phyloP scores from a whole-genome alignment of 2,797 vertebrate genomes.

The Diceros bicornis region DNA sequence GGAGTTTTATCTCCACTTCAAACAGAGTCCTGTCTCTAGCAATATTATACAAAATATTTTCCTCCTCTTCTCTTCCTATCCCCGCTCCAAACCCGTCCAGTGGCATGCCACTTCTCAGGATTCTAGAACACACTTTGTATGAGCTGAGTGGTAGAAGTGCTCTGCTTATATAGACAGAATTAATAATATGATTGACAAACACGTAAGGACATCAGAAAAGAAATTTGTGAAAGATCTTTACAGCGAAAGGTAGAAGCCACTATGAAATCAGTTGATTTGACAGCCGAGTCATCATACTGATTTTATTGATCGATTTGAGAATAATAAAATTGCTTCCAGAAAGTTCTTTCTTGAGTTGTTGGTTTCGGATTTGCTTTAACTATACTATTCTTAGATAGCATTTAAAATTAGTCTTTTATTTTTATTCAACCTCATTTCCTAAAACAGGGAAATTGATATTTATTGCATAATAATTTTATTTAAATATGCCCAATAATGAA shows the following conservation, averaged over 20 bases:
- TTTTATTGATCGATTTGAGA: not conserved
- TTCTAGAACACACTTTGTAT: not conserved
- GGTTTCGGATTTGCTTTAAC: not conserved
- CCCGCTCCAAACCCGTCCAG: not conserved
- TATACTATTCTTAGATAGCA: not conserved
- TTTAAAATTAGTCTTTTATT: slow-evolving; percentile 26
- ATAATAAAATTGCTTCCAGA: slow-evolving; percentile 16
- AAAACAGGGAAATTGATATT: not conserved
- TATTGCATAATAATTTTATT: not conserved
- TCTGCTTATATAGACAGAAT: not conserved
- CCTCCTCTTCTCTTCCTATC: not conserved
- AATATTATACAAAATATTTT: not conserved
- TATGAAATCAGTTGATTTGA: not conserved
- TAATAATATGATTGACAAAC: not conserved
- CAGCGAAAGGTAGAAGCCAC: not conserved
- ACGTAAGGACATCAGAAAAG: not conserved
- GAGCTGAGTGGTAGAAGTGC: not conserved
- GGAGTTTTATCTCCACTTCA: not conserved
- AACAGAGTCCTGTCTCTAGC: not conserved
- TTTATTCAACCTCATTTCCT: not conserved
- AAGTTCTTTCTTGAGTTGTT: not conserved
- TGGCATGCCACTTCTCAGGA: not conserved
- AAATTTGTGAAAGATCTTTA: not conserved
- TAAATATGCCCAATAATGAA: not conserved
- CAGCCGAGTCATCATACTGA: not conserved